A percentile compares a stretch with the other conserved stretches of the same genome.
Conservation (phyloP, 2,113 vertebrate genomes). For the Zosterops lateralis region DNA sequence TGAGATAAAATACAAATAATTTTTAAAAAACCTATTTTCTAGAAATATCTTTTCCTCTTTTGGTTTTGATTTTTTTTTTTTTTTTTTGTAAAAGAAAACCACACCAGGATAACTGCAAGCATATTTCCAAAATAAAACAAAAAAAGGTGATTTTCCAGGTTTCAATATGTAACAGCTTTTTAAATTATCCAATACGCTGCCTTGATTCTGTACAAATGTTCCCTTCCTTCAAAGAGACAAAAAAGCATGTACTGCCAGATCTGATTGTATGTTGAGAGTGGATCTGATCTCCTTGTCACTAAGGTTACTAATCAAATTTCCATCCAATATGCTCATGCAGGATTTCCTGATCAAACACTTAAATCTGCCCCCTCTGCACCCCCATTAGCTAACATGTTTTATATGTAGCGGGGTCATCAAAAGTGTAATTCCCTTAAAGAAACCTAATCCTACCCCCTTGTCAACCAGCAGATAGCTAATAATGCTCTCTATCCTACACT, state of each 20-base stretch:
- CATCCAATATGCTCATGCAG: slow-evolving; percentile 84
- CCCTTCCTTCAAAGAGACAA: slow-evolving; percentile 80
- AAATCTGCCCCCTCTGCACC: slow-evolving; percentile 78
- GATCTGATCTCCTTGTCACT: slow-evolving; percentile 88
- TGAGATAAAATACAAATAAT: not conserved
- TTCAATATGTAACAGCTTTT: slow-evolving; percentile 77
- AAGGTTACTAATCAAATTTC: slow-evolving; percentile 96
- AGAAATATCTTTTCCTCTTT: not conserved
- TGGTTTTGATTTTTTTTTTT: not conserved
- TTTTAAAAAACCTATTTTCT: not conserved
- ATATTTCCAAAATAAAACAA: slow-evolving; percentile 74
- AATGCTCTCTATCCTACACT: slow-evolving; percentile 58
- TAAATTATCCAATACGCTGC: slow-evolving; percentile 72
- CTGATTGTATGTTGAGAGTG: slow-evolving; percentile 81
- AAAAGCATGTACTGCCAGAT: slow-evolving; percentile 85
- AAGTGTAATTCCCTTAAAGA: slow-evolving; percentile 89
- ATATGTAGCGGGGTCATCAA: slow-evolving; percentile 88
- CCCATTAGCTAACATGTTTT: slow-evolving; percentile 95
- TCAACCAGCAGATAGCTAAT: slow-evolving; percentile 77
- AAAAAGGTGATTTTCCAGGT: slow-evolving; percentile 74
- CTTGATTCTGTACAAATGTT: slow-evolving; percentile 83
- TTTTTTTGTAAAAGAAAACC: not conserved
- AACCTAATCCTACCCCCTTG: slow-evolving; percentile 87
- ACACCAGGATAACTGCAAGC: slow-evolving; percentile 73
- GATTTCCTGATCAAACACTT: slow-evolving; percentile 92